Evolutionary conservation across 2,797 vertebrate genomes (phyloP), one percentile per base, ranked within the genome.

Genomic region (Pipistrellus pygmaeus): DNA sequence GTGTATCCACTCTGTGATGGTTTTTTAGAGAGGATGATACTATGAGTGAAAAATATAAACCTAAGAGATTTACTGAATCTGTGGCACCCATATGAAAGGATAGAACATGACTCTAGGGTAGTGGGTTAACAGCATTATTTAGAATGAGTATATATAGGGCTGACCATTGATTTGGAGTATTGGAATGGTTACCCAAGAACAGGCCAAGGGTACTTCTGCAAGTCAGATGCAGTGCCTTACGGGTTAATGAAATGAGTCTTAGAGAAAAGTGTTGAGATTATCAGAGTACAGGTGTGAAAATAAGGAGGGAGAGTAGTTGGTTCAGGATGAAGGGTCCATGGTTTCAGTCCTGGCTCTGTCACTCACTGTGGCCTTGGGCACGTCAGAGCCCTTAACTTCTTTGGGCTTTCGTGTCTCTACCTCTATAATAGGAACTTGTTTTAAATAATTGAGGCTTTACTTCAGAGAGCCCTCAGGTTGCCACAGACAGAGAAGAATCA

Each of bases 321-420:
- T 90, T 95, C 15, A 51, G 3, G 46, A 60, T 57, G 55, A 14
- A 51, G 53, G 57, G 15, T 20, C 38, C 8, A 7, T 46, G 27
- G 12, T 84, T 72, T 30, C 17, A 87, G 21, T 88, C 35, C 35
- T 92, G 51, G 55, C 9, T 88, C 38, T 60, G 30, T 1, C 4
- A 73, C 18, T 87, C 27, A 55, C 17, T 89, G 27, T 83, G 30
- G 23, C 68, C 35, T 32, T 82, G 30, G 32, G n/a, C 73, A 73
- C 30, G 41, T 90, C 78, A 38, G 41, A 92, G 27, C 53, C 53
- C 51, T 82, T 84, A 35, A 90, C 14, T 75, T 77, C 32, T 92
- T 85, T 82, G 77, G 35, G 11, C 21, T 80, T 95, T 68, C 80
- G 12, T 92, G 93, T 87, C 48, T 32, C 82, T n/a, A 44, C 35